A percentile compares a stretch with the other conserved stretches of the same genome.
These are phyloP conservation scores for Formica aserva DNA, from an alignment of 2,888 invertebrate genomes.

Conservation along the genomic window DNA sequence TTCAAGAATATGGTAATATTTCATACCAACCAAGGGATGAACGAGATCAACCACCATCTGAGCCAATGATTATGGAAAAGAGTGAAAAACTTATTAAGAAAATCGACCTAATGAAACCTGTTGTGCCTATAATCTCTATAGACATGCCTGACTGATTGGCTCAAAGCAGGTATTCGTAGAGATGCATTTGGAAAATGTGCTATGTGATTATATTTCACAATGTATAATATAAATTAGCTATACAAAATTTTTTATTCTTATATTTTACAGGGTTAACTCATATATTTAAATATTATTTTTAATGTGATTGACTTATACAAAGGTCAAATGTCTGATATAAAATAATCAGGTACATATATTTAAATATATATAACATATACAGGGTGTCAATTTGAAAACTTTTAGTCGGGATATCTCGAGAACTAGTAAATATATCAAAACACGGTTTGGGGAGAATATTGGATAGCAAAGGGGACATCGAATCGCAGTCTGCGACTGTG, in stretches of 20 bases:
- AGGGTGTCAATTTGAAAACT: too few relatives aligned
- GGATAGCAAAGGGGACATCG: too few relatives aligned
- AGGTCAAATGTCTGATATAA: conserved; percentile 58
- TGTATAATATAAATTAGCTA: not conserved
- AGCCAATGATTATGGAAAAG: conserved; percentile 87
- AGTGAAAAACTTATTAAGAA: conserved; percentile 91
- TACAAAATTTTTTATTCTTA: not conserved
- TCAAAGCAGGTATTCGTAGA: conserved; percentile 65
- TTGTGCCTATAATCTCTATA: conserved; percentile 95
- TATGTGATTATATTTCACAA: not conserved
- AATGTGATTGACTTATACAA: conserved; percentile 59
- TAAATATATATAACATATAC: not conserved
- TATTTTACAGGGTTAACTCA: conserved; percentile 56
- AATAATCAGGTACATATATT: conserved; percentile 61
- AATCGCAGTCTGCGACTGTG: too few relatives aligned
- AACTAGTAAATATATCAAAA: too few relatives aligned
- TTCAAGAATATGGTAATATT: conserved; percentile 99
- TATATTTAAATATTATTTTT: conserved; percentile 58
- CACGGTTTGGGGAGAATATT: too few relatives aligned
- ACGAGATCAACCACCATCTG: conserved; percentile 85
- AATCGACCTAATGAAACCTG: conserved; percentile 93
- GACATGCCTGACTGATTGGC: conserved; percentile 94
- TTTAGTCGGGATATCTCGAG: too few relatives aligned
- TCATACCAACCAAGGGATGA: conserved; percentile 91
- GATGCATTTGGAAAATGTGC: not conserved